Percentiles rank a stretch among this genome's conserved stretches.
These are phyloP conservation scores for Okamejei kenojei DNA, from an alignment of 2,797 vertebrate genomes.

Conservation along the genomic window DNA sequence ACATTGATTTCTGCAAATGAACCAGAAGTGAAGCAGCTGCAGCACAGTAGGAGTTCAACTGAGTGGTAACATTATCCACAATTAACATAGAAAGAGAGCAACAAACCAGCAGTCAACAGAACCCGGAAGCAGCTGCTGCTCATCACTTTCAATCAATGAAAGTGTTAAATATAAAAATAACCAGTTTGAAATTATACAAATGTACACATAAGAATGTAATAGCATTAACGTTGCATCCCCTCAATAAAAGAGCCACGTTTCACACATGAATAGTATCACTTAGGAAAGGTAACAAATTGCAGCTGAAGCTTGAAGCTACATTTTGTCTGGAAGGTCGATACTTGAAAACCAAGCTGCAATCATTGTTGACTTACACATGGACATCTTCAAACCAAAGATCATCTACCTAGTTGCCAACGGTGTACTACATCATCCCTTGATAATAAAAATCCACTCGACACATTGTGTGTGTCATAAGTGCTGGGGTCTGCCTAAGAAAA, in stretches of 20 bases:
- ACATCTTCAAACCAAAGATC: too few species aligned
- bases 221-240: not conserved
- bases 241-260: not conserved
- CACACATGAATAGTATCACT: not conserved
- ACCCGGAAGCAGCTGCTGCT: not conserved
- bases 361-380: too few species aligned
- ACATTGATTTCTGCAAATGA: not conserved
- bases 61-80: conserved; percentile 21
- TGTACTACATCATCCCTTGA: too few species aligned
- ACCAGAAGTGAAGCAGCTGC: conserved; percentile 22
- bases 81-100: conserved; percentile 13
- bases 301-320: too few species aligned
- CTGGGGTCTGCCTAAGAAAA: not conserved
- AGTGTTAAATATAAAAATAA: not conserved
- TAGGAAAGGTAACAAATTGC: not conserved
- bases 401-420: too few species aligned
- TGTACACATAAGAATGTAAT: not conserved
- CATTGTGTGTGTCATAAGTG: too few species aligned
- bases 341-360: too few species aligned
- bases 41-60: conserved; percentile 17
- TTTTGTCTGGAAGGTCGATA: too few species aligned
- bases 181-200: not conserved
- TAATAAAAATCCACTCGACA: too few species aligned
- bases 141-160: not conserved
- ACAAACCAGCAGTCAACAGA: not conserved